A percentile compares a stretch with the other conserved stretches of the same genome.
phyloP scores from a whole-genome alignment of 2,888 invertebrate species.

The Holacanthella duospinosa region DNA sequence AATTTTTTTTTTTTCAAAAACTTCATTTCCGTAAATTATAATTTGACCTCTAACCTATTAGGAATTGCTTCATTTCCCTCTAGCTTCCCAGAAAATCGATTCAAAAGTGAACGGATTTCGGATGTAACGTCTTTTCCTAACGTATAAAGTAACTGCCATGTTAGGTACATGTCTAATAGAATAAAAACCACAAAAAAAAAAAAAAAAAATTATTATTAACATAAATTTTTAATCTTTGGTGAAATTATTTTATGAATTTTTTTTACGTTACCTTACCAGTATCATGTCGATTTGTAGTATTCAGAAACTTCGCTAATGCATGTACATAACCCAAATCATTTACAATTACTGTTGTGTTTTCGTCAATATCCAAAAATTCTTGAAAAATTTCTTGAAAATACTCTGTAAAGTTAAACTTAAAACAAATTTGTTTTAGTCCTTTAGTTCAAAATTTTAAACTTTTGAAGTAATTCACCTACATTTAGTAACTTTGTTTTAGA shows the following conservation, averaged over 20 bases:
- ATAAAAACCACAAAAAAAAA: too few relatives aligned
- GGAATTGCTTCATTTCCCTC: constrained; percentile 34
- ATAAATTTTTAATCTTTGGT: not conserved
- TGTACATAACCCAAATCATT: constrained; percentile 32
- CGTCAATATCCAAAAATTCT: constrained; percentile 21
- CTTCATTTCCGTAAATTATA: too few relatives aligned
- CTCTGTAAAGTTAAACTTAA: constrained; percentile 37
- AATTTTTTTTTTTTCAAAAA: too few relatives aligned
- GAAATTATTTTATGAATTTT: not conserved
- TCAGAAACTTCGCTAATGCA: constrained; percentile 22
- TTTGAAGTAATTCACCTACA: too few relatives aligned
- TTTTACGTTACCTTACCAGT: constrained; percentile 14
- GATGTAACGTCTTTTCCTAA: constrained; percentile 34
- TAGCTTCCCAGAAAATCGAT: constrained; percentile 21
- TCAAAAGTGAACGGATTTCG: constrained; percentile 30
- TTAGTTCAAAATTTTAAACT: too few relatives aligned
- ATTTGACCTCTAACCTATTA: constrained; percentile 33
- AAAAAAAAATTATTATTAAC: too few relatives aligned
- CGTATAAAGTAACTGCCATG: constrained; percentile 34
- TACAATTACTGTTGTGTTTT: constrained; percentile 27
- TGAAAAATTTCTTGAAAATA: constrained; percentile 28
- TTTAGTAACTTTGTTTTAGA: too few relatives aligned
- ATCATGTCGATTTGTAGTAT: constrained; percentile 23
- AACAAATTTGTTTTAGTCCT: too few relatives aligned
- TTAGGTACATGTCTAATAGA: constrained; percentile 33